A percentile compares a stretch with the other conserved stretches of the same genome.
phyloP scores from a whole-genome alignment of 2,888 invertebrate genomes.

The Zaprionus lineosus region DNA sequence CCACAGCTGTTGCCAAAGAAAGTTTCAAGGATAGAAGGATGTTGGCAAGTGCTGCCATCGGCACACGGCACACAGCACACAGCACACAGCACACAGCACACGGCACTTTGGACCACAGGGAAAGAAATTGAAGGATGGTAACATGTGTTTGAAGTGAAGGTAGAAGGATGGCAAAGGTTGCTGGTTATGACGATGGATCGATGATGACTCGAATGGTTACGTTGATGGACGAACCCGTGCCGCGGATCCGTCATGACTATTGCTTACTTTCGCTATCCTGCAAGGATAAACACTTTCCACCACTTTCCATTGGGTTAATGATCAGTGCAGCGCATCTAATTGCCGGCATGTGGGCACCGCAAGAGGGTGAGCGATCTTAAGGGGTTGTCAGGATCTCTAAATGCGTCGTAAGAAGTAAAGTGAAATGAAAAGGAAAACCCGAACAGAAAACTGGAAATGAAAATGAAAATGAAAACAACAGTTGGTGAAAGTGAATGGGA shows the following conservation, averaged over 20 bases:
- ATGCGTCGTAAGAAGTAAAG: slow-evolving; percentile 52
- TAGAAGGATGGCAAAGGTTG: slow-evolving; percentile 34
- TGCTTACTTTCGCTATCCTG: slow-evolving; percentile 45
- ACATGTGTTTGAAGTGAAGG: slow-evolving; percentile 67
- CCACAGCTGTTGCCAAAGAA: slow-evolving; percentile 55
- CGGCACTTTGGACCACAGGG: slow-evolving; percentile 53
- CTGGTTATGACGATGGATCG: slow-evolving; percentile 47
- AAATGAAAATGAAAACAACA: slow-evolving; percentile 42
- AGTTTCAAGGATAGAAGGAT: slow-evolving; percentile 38
- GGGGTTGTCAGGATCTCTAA: slow-evolving; percentile 57
- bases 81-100: slow-evolving; percentile 55
- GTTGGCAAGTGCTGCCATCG: slow-evolving; percentile 59
- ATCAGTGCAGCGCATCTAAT: slow-evolving; percentile 60
- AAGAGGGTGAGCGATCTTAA: slow-evolving; percentile 35
- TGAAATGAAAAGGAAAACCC: slow-evolving; percentile 4
- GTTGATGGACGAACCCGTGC: slow-evolving; percentile 39
- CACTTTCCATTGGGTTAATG: slow-evolving; percentile 23
- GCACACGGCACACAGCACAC: slow-evolving; percentile 59
- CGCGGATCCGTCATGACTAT: slow-evolving; percentile 3
- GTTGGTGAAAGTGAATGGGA: slow-evolving; percentile 41
- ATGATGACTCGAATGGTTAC: slow-evolving; percentile 42
- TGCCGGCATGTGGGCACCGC: slow-evolving; percentile 55
- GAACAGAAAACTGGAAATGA: no score
- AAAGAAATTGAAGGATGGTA: slow-evolving; percentile 28
- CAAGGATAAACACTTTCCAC: slow-evolving; percentile 46